Evolutionary conservation across 2,797 vertebrate species (phyloP).

Genomic region (Acanthurus tractus): DNA sequence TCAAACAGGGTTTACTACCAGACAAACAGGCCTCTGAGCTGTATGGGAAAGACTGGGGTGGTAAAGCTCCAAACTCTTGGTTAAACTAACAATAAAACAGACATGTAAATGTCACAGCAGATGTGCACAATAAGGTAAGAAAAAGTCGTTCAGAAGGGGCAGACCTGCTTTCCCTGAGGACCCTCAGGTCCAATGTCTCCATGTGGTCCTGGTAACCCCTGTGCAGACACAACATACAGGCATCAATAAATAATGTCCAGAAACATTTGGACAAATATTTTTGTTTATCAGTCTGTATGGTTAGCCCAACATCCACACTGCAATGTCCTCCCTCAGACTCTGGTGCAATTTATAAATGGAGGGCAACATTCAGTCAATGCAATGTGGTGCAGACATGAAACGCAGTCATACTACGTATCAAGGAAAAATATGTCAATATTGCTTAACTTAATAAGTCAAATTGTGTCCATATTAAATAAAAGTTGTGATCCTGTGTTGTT

Average conservation of each 20-base stretch:
- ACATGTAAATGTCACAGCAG: slow-evolving; percentile 68
- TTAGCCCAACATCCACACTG: no score
- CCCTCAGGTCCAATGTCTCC: slow-evolving; percentile 92
- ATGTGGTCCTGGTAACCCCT: slow-evolving; percentile 91
- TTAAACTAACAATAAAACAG: slow-evolving; percentile 63
- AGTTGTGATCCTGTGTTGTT: no score
- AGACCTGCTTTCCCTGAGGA: slow-evolving; percentile 90
- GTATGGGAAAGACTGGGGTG: slow-evolving; percentile 38
- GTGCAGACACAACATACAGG: slow-evolving; percentile 45
- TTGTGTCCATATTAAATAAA: no score
- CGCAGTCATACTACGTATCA: no score
- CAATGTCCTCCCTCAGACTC: no score
- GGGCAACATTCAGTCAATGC: no score
- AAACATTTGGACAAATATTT: slow-evolving; percentile 2
- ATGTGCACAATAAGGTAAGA: slow-evolving; percentile 51
- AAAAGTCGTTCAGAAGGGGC: slow-evolving; percentile 65
- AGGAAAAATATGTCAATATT: no score
- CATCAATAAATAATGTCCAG: slow-evolving; percentile 27
- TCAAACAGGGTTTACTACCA: slow-evolving; percentile 56
- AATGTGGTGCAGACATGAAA: no score
- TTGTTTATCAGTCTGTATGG: not conserved
- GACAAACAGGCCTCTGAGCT: slow-evolving; percentile 50
- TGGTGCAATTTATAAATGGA: no score
- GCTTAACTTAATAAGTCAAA: no score
- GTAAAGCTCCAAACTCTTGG: slow-evolving; percentile 53